A percentile compares a stretch with the other conserved stretches of the same genome.
These are phyloP conservation scores for Andricus grossulariae DNA, from an alignment of 1,140 invertebrate genomes.

Conservation along the genomic window DNA sequence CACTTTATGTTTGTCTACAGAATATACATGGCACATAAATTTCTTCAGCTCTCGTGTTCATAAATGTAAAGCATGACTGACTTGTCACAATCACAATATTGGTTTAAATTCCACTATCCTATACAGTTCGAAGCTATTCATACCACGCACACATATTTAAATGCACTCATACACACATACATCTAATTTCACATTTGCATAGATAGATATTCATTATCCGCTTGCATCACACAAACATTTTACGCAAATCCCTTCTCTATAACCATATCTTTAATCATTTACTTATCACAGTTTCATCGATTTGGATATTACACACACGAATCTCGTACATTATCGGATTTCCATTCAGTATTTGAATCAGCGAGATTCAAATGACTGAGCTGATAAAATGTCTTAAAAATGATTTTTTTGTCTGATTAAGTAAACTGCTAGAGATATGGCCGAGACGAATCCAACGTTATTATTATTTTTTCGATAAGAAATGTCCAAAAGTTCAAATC, in stretches of 20 bases:
- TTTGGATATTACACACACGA: too few species aligned
- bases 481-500: too few species aligned
- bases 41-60: conserved; percentile 7
- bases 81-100: conserved; percentile 29
- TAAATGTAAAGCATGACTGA: conserved; percentile 32
- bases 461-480: too few species aligned
- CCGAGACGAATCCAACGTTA: too few species aligned
- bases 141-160: neutral
- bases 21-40: conserved; percentile 4
- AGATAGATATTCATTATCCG: conserved; percentile 13
- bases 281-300: neutral
- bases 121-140: conserved; percentile 10
- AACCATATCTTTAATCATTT: neutral
- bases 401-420: too few species aligned
- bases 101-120: conserved; percentile 17
- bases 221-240: neutral
- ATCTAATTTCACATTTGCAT: conserved; percentile 1
- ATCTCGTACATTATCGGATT: too few species aligned
- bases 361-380: too few species aligned
- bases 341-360: too few species aligned
- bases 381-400: neutral
- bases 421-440: too few species aligned
- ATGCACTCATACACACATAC: neutral
- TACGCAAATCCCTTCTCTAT: neutral
- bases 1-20: conserved; percentile 18